Evolutionary conservation across 2,888 invertebrate genomes (phyloP).

Genomic region (Melipona beecheii): DNA sequence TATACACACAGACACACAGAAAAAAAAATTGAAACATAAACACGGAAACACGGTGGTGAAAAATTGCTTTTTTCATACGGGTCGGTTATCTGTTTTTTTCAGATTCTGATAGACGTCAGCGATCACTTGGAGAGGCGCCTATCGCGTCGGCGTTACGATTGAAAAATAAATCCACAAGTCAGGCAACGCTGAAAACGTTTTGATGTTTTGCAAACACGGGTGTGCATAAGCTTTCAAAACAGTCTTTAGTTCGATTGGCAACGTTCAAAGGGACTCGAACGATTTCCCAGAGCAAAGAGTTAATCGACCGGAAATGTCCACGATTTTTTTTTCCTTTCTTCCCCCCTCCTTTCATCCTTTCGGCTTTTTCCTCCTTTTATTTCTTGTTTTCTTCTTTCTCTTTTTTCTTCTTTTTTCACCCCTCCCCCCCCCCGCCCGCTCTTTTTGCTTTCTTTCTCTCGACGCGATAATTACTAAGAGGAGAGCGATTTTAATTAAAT

Average conservation of each 20-base stretch:
- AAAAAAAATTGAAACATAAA: slow-evolving; percentile 16
- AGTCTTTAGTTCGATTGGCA: background rate
- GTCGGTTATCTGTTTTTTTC: slow-evolving; percentile 28
- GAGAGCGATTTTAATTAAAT: slow-evolving; percentile 19
- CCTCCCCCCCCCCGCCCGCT: no score
- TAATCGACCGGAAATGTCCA: background rate
- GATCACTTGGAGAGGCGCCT: slow-evolving; percentile 22
- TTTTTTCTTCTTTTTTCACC: no score
- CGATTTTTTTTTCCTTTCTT: background rate
- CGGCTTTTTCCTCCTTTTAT: no score
- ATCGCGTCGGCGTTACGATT: slow-evolving; percentile 33
- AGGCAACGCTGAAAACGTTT: slow-evolving; percentile 1
- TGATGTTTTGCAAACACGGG: slow-evolving; percentile 16
- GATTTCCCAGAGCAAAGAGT: background rate
- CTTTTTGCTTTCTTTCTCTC: background rate
- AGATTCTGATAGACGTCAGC: slow-evolving; percentile 23
- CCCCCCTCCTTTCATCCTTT: no score
- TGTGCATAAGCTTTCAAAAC: background rate
- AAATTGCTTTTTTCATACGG: slow-evolving; percentile 24
- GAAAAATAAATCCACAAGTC: slow-evolving; percentile 30
- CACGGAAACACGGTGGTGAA: background rate
- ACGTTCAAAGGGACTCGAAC: background rate
- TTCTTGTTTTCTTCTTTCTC: no score
- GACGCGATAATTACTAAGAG: background rate
- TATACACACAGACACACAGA: no score